Conservation (phyloP, 2,888 invertebrate species). For the Tiliacea aurago region DNA sequence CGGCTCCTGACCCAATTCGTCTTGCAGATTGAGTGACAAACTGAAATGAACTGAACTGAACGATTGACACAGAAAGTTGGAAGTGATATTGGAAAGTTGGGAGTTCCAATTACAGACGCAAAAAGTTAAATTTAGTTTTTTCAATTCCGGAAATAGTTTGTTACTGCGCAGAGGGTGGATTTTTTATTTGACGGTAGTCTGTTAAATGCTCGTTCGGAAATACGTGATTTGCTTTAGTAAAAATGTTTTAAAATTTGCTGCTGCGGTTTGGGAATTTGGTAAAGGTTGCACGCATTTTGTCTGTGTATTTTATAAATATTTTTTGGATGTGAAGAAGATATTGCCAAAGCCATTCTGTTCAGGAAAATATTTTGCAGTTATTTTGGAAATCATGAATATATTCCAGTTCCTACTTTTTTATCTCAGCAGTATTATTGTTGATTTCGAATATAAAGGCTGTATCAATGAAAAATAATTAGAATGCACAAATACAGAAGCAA, state of each 20-base stretch:
- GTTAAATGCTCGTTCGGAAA: slow-evolving; percentile 29
- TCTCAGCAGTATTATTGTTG: background rate
- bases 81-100: slow-evolving; percentile 42
- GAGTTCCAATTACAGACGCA: slow-evolving; percentile 35
- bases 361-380: slow-evolving; percentile 1
- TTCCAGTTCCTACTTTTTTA: background rate
- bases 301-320: slow-evolving; percentile 5
- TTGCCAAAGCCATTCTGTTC: background rate
- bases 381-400: background rate
- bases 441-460: background rate
- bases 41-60: slow-evolving; percentile 31
- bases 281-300: background rate
- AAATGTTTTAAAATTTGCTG: slow-evolving; percentile 31
- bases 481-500: background rate
- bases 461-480: background rate
- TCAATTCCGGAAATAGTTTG: slow-evolving; percentile 46
- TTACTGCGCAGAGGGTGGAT: background rate
- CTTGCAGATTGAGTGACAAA: slow-evolving; percentile 42
- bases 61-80: slow-evolving; percentile 38
- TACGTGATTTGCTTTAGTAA: slow-evolving; percentile 44
- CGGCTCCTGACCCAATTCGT: slow-evolving; percentile 32
- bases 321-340: background rate
- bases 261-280: slow-evolving; percentile 21
- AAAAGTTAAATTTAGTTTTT: slow-evolving; percentile 52
- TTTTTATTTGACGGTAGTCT: slow-evolving; percentile 20